phyloP scores from a whole-genome alignment of 2,888 invertebrate genomes.

The Lepidochrysops patricia region DNA sequence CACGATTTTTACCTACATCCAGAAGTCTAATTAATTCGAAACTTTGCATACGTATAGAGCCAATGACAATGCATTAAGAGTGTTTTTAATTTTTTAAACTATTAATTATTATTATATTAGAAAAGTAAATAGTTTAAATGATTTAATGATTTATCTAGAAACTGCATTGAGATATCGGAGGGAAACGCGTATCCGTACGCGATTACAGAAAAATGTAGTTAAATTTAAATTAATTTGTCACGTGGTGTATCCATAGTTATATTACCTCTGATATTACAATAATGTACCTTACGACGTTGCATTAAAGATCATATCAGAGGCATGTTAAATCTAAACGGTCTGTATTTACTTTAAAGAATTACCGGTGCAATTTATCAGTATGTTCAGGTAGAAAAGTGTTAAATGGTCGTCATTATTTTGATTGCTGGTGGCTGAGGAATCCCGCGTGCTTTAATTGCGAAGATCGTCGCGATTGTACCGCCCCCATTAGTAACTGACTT shows the following conservation, averaged over 20 bases:
- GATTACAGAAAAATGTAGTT: conserved; percentile 1
- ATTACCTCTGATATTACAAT: too few relatives aligned
- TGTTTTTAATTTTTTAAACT: too few relatives aligned
- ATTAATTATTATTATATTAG: too few relatives aligned
- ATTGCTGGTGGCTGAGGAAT: conserved; percentile 51
- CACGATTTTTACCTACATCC: too few relatives aligned
- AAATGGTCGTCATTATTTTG: conserved; percentile 61
- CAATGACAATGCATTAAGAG: too few relatives aligned
- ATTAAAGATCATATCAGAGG: too few relatives aligned
- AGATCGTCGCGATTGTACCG: conserved; percentile 36
- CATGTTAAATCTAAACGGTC: too few relatives aligned
- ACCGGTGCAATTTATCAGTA: conserved; percentile 38
- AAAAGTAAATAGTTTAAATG: too few relatives aligned
- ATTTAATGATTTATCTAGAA: not conserved
- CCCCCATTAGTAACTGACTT: conserved; percentile 59
- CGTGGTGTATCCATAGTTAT: conserved; percentile 7
- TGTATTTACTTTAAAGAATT: not conserved
- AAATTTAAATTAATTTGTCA: conserved; percentile 6
- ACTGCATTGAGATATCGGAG: not conserved
- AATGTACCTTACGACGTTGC: too few relatives aligned
- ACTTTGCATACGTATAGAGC: conserved; percentile 55
- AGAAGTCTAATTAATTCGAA: too few relatives aligned
- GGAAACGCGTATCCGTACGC: not conserved
- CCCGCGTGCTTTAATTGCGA: conserved; percentile 48
- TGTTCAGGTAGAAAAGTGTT: conserved; percentile 57